Conservation (phyloP, 2,797 vertebrate genomes). For the Micrastur ruficollis region DNA sequence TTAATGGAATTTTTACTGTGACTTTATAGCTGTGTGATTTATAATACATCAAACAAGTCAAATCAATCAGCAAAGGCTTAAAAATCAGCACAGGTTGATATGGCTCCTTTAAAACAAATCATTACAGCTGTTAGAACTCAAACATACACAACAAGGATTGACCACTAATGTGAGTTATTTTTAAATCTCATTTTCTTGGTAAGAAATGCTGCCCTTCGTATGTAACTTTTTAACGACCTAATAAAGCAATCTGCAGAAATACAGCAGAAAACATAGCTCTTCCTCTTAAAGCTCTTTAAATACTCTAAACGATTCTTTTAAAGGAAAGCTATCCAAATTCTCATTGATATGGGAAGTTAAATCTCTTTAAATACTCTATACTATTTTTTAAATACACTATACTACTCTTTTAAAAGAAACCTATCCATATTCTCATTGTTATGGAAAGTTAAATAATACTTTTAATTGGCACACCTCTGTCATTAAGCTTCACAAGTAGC, state of each 20-base stretch:
- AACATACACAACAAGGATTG: constrained; percentile 30
- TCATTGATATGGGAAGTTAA: background rate
- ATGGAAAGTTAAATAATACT: background rate
- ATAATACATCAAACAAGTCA: constrained; percentile 71
- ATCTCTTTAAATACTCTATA: background rate
- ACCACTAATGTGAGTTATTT: constrained; percentile 46
- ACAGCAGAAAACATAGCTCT: background rate
- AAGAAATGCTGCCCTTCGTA: constrained; percentile 16
- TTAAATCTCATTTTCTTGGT: constrained; percentile 54
- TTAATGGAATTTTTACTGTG: constrained; percentile 69
- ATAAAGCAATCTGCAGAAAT: constrained; percentile 11
- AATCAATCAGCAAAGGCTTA: constrained; percentile 64
- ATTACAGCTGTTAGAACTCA: constrained; percentile 51
- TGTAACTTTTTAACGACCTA: background rate
- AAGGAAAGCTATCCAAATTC: background rate
- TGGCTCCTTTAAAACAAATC: constrained; percentile 62
- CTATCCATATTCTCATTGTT: background rate
- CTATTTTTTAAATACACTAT: background rate
- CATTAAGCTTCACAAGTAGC: background rate
- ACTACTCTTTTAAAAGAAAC: background rate
- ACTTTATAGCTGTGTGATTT: constrained; percentile 71
- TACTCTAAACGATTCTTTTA: background rate
- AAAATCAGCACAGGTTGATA: constrained; percentile 64
- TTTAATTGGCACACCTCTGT: background rate
- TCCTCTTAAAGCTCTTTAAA: background rate